Percentiles rank a stretch among this genome's conserved stretches.
phyloP scores from a whole-genome alignment of 92 coral and sea anemone species.

The Zoanthus gigantus region DNA sequence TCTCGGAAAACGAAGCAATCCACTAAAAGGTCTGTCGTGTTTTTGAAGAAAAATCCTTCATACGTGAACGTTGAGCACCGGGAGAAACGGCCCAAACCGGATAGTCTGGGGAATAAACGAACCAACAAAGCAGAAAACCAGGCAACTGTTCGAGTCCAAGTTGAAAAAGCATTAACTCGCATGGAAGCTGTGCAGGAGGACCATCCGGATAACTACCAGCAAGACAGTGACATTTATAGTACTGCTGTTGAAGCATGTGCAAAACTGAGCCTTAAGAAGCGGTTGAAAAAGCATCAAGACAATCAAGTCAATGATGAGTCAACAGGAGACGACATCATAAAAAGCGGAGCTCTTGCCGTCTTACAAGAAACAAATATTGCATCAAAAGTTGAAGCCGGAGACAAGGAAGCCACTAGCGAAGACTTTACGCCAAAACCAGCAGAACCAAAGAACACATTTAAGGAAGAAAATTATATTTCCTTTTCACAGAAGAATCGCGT shows the following conservation, averaged over 20 bases:
- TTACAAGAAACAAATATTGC: not conserved
- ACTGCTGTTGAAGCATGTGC: constrained; percentile 13
- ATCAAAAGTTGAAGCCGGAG: not conserved
- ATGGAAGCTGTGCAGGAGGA: not conserved
- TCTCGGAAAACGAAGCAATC: not conserved
- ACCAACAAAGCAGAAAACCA: constrained; percentile 35
- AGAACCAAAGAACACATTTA: not conserved
- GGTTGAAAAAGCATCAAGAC: not conserved
- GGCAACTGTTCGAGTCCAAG: constrained; percentile 42
- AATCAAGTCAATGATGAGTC: not conserved
- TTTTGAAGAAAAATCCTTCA: constrained; percentile 39
- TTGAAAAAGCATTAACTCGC: constrained; percentile 5
- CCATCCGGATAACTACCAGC: not conserved
- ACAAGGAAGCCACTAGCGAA: not conserved
- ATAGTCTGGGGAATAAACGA: constrained; percentile 11
- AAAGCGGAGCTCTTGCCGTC: not conserved
- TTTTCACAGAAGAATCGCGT: not conserved
- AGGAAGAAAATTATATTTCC: not conserved
- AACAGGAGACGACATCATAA: not conserved
- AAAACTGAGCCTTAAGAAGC: not conserved
- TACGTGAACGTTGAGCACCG: constrained; percentile 70
- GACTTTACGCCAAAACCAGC: not conserved
- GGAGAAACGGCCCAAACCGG: constrained; percentile 16
- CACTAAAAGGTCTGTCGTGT: constrained; percentile 1
- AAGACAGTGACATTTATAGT: not conserved